phyloP scores from a whole-genome alignment of 1,140 invertebrate species.

The Mylabris phalerata region DNA sequence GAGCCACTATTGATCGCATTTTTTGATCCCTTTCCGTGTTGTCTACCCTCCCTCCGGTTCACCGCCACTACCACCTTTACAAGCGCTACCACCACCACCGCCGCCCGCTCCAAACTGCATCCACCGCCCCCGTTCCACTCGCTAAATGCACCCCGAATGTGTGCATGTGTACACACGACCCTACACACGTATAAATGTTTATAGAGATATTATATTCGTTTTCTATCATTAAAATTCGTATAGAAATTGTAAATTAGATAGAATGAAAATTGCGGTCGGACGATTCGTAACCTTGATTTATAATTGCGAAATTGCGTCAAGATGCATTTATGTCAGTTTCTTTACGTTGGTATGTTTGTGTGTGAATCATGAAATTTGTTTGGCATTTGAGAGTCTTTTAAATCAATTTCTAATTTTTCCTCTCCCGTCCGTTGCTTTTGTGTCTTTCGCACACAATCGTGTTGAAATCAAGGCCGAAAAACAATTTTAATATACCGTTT shows the following conservation, averaged over 20 bases:
- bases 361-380: conserved; percentile 35
- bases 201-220: too few species aligned
- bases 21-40: conserved; percentile 42
- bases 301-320: conserved; percentile 37
- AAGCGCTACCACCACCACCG: conserved; percentile 3
- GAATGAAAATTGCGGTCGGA: conserved; percentile 23
- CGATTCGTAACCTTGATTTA: conserved; percentile 37
- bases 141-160: conserved; percentile 25
- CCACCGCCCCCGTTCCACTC: conserved; percentile 8
- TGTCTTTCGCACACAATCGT: too few species aligned
- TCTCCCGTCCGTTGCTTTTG: not conserved
- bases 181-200: too few species aligned
- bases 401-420: conserved; percentile 28
- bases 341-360: conserved; percentile 3
- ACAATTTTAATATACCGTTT: too few species aligned
- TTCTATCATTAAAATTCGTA: not conserved
- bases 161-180: conserved; percentile 26
- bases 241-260: conserved; percentile 1
- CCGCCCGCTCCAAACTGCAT: not conserved
- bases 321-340: conserved; percentile 23
- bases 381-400: conserved; percentile 33
- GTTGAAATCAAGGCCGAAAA: too few species aligned
- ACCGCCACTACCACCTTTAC: not conserved
- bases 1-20: conserved; percentile 44
- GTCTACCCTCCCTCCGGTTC: conserved; percentile 16